These are phyloP conservation scores for Amblyjoppa fuscipennis DNA, from an alignment of 2,888 invertebrate species.

Conservation along the genomic window DNA sequence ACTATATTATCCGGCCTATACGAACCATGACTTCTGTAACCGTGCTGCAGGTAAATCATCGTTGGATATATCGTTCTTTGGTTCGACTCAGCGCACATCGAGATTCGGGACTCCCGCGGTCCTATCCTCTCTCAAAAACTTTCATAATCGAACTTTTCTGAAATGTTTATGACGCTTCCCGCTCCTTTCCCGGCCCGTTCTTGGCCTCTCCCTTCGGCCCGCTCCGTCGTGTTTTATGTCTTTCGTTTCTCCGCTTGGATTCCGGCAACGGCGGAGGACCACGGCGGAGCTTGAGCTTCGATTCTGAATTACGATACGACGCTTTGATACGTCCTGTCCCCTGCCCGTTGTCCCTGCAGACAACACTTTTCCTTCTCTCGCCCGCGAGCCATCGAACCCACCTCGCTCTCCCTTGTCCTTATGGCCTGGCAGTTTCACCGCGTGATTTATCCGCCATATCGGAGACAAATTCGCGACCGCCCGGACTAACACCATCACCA, in stretches of 20 bases:
- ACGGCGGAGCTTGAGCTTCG: slow-evolving; percentile 21
- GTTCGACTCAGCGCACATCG: slow-evolving; percentile 31
- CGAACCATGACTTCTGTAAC: neutral
- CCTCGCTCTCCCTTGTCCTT: slow-evolving; percentile 26
- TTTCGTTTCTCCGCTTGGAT: slow-evolving; percentile 2
- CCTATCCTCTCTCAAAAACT: slow-evolving; percentile 78
- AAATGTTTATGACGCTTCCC: slow-evolving; percentile 81
- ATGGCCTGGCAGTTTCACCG: neutral
- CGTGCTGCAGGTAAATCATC: slow-evolving; percentile 21
- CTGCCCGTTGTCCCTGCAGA: slow-evolving; percentile 31
- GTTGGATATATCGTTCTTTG: neutral
- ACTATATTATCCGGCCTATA: neutral
- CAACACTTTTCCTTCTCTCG: slow-evolving; percentile 19
- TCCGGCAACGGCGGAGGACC: slow-evolving; percentile 13
- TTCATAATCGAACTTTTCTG: slow-evolving; percentile 84
- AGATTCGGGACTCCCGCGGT: slow-evolving; percentile 48
- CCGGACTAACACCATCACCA: neutral
- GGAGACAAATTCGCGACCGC: slow-evolving; percentile 47
- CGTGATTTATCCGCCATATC: slow-evolving; percentile 59
- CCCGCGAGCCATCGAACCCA: neutral
- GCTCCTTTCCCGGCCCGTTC: slow-evolving; percentile 34
- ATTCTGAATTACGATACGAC: slow-evolving; percentile 65
- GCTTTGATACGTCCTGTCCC: slow-evolving; percentile 56
- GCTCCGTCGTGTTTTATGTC: neutral
- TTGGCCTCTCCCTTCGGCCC: neutral